Evolutionary conservation across 2,888 invertebrate genomes (phyloP).

Genomic region (Hofmannophila pseudospretella): DNA sequence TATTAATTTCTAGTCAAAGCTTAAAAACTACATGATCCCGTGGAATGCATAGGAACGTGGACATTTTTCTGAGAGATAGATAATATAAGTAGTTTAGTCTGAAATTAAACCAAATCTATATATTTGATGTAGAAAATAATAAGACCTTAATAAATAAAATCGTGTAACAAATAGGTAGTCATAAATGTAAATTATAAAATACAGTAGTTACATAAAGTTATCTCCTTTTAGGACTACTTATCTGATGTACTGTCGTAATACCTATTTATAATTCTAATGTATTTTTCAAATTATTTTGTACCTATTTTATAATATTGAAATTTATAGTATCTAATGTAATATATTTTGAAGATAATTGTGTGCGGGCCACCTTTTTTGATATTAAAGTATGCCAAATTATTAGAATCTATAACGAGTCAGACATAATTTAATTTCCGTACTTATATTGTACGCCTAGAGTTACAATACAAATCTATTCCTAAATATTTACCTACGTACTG

Average conservation of each 20-base stretch:
- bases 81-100: too few species aligned
- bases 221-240: constrained; percentile 49
- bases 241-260: constrained; percentile 41
- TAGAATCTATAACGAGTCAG: constrained; percentile 19
- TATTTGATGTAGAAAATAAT: constrained; percentile 57
- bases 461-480: constrained; percentile 11
- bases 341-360: constrained; percentile 41
- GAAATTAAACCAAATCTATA: constrained; percentile 14
- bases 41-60: too few species aligned
- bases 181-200: constrained; percentile 56
- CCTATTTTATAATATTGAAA: constrained; percentile 30
- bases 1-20: background rate
- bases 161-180: constrained; percentile 60
- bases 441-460: too few species aligned
- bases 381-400: constrained; percentile 54
- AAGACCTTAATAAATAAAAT: constrained; percentile 46
- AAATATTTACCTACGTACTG: constrained; percentile 5
- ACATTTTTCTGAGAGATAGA: too few species aligned
- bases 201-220: constrained; percentile 44
- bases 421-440: too few species aligned
- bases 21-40: background rate
- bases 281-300: constrained; percentile 50
- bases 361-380: constrained; percentile 50
- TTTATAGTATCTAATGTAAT: constrained; percentile 22
- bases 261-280: constrained; percentile 39